phyloP scores from a whole-genome alignment of 1,140 invertebrate species.

The Scaptomyza pallida region DNA sequence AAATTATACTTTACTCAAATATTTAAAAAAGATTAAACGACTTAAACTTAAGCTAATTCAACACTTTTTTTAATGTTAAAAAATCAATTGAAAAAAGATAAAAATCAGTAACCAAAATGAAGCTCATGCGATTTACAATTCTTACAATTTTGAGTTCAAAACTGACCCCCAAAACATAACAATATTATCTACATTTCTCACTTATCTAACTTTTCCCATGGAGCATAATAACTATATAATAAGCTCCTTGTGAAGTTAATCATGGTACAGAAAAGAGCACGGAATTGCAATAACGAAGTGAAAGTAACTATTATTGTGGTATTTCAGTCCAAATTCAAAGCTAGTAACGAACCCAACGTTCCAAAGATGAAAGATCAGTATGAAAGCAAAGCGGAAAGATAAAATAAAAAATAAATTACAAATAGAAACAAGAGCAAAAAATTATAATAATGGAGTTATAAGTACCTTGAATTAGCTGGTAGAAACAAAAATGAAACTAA shows the following conservation, averaged over 20 bases:
- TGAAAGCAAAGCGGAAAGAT: constrained; percentile 2
- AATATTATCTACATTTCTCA: constrained; percentile 11
- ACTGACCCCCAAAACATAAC: constrained; percentile 57
- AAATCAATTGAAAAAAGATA: constrained; percentile 50
- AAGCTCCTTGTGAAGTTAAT: not conserved
- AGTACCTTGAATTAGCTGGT: constrained; percentile 83
- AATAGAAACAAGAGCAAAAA: constrained; percentile 46
- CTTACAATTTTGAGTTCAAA: constrained; percentile 24
- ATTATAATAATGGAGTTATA: constrained; percentile 81
- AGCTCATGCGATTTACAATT: constrained; percentile 20
- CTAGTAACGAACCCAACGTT: constrained; percentile 63
- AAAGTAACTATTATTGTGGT: constrained; percentile 35
- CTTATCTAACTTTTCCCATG: constrained; percentile 16
- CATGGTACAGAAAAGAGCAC: constrained; percentile 55
- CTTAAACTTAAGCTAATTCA: constrained; percentile 17
- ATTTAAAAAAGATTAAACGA: not conserved
- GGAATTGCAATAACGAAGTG: constrained; percentile 60
- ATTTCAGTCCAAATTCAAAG: constrained; percentile 31
- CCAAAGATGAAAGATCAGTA: constrained; percentile 12
- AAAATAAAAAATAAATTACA: constrained; percentile 14
- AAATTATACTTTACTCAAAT: constrained; percentile 18
- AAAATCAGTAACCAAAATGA: constrained; percentile 74
- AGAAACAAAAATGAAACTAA: constrained; percentile 59
- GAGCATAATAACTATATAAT: not conserved
- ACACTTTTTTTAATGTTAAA: constrained; percentile 42